Evolutionary conservation across 2,888 invertebrate genomes (phyloP), one percentile per base, ranked within the genome.

Genomic region (Tiliacea aurago): DNA sequence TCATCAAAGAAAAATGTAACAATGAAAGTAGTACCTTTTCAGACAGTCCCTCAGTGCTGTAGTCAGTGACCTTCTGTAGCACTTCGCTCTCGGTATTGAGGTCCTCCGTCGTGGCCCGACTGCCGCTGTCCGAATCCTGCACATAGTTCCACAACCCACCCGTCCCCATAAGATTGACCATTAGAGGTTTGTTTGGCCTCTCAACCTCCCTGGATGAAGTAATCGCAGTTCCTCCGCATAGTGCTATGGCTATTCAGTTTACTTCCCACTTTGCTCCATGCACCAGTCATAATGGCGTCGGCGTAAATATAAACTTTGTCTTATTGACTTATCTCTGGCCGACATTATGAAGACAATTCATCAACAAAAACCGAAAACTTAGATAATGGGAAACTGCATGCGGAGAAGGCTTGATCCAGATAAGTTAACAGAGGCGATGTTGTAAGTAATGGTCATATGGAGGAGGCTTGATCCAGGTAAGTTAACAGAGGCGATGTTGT

Each of bases 51-150:
- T 89, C 92, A 1, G 85, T 86, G 84, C 91, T 93, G 82, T 96
- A 96, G 76, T 95, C 94, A 0, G 94, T 95, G 70, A 96, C 88
- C 78, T 93, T 93, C 86, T 96, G 94, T 76, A 96, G 81, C 20
- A 95, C 88, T 85, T 96, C 96, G 73, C 95, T 95, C 70, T 94
- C 95, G 0, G 92, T 88, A 1, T 87, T 90, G 6, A 93, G 69
- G 11, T 88, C 89, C 0, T 88, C 86, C 0, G 70, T 68, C n/a
- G 74, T 73, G 3, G 80, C 28, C 2, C 49, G 68, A 15, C 62
- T 72, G 47, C 66, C 84, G 28, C 76, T 83, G 28, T 70, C 85
- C 5, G 86, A 83, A 2, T 72, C 86, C 88, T 88, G 84, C 68
- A 80, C 73, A 82, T 72, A 81, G 33, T 76, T 28, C 85, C 81